Evolutionary conservation across 2,113 vertebrate species (phyloP).

Genomic region (Muntiacus muntjak): DNA sequence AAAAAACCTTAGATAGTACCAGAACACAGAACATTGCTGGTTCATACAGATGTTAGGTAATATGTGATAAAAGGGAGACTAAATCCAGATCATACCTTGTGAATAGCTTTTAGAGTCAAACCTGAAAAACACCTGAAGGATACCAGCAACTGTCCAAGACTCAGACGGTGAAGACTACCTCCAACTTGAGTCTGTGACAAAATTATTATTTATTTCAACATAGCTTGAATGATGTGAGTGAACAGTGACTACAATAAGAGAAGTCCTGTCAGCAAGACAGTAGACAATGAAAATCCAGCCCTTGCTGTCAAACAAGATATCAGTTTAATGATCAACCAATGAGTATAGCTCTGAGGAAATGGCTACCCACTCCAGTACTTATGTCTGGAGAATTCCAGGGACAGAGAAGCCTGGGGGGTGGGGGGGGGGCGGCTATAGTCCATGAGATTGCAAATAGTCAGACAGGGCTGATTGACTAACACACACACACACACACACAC

Average conservation of each 20-base stretch:
- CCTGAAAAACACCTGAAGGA: neutral
- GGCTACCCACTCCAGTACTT: too few species aligned
- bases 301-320: neutral
- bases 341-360: neutral
- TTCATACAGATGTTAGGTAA: neutral
- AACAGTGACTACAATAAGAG: neutral
- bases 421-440: too few species aligned
- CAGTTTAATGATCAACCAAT: neutral
- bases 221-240: neutral
- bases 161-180: neutral
- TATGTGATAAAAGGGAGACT: neutral
- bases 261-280: neutral
- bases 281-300: neutral
- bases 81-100: neutral
- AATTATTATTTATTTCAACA: neutral
- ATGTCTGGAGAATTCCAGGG: too few species aligned
- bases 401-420: too few species aligned
- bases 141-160: neutral
- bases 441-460: too few species aligned
- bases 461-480: too few species aligned
- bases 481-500: too few species aligned
- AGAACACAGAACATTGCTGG: neutral
- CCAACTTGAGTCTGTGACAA: neutral
- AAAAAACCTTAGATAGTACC: neutral
- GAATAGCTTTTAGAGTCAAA: neutral